Conservation (phyloP, 2,797 vertebrate genomes). For the Garrulus glandarius region DNA sequence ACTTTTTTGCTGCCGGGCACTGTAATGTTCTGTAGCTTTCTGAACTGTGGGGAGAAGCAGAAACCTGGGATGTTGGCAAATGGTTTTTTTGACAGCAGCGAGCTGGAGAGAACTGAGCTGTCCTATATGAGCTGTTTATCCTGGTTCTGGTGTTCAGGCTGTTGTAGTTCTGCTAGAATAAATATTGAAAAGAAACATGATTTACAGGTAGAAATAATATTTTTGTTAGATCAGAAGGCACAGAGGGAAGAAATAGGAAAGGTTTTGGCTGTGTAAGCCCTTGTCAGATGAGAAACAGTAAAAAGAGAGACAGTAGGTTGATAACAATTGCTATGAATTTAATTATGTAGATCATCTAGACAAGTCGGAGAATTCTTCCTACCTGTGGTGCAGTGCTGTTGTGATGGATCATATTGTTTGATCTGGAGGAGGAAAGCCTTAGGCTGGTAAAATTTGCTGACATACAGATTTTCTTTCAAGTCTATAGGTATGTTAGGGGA, state of each 20-base stretch:
- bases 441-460: not conserved
- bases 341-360: not conserved
- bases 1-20: not conserved
- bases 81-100: not conserved
- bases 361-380: not conserved
- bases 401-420: not conserved
- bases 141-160: not conserved
- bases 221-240: not conserved
- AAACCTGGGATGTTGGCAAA: not conserved
- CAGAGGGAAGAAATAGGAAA: not conserved
- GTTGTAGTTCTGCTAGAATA: not conserved
- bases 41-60: not conserved
- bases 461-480: not conserved
- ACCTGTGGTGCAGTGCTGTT: not conserved
- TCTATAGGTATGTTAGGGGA: not conserved
- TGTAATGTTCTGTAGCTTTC: not conserved
- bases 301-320: not conserved
- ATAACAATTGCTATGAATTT: not conserved
- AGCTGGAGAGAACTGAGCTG: not conserved
- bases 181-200: not conserved
- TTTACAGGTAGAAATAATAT: not conserved
- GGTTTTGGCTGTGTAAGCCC: not conserved
- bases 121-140: not conserved
- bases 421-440: not conserved
- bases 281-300: not conserved